These are phyloP conservation scores for Pantherophis alleghaniensis DNA, from an alignment of 2,797 vertebrate species.

Conservation along the genomic window DNA sequence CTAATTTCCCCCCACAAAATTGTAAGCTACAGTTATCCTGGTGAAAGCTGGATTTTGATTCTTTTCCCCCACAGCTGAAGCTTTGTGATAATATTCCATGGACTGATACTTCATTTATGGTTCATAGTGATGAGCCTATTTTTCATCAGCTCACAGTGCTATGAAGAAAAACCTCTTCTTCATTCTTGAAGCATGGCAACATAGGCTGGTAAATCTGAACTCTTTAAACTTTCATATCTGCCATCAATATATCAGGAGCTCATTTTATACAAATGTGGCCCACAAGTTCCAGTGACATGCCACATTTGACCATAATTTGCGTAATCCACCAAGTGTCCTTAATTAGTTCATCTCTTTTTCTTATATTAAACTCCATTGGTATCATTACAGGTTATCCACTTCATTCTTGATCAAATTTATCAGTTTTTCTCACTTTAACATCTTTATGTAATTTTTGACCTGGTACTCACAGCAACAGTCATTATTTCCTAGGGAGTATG, in stretches of 20 bases:
- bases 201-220: neutral
- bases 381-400: neutral
- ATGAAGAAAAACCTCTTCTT: neutral
- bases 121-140: neutral
- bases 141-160: neutral
- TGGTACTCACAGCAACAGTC: neutral
- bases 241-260: neutral
- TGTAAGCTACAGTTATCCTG: neutral
- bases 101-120: neutral
- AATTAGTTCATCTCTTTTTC: neutral
- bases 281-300: neutral
- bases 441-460: neutral
- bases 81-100: neutral
- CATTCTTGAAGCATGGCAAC: neutral
- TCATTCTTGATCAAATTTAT: neutral
- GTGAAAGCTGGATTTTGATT: neutral
- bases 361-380: neutral
- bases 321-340: neutral
- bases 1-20: neutral
- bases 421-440: neutral
- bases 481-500: neutral
- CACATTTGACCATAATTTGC: neutral
- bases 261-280: neutral
- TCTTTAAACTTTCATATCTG: neutral
- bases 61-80: neutral